Conservation (phyloP, 2,888 invertebrate species). For the Lepidocyrtinus sp. region DNA sequence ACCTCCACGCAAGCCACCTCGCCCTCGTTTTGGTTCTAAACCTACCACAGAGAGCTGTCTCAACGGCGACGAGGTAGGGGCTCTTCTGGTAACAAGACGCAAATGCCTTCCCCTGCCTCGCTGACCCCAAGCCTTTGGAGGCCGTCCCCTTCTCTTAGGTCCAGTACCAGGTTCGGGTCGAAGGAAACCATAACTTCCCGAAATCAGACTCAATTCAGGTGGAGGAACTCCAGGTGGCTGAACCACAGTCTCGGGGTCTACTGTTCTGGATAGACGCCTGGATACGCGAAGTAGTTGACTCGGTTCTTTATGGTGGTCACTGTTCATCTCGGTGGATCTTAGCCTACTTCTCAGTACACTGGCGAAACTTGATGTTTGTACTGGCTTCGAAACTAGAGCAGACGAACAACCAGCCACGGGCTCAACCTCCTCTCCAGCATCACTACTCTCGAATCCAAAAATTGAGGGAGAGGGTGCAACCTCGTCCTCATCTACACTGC, state of each 20-base stretch:
- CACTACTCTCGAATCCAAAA: constrained; percentile 26
- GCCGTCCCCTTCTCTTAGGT: constrained; percentile 10
- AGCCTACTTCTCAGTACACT: constrained; percentile 38
- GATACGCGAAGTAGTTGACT: constrained; percentile 4
- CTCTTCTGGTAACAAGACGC: not conserved
- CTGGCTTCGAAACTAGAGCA: constrained; percentile 24
- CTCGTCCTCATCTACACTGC: constrained; percentile 42
- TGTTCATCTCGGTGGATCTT: constrained; percentile 35
- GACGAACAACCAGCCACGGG: not conserved
- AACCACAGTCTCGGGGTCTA: too few relatives aligned
- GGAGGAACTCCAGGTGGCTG: not conserved
- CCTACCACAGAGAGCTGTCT: constrained; percentile 6
- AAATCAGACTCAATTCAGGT: not conserved
- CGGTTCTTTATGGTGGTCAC: not conserved
- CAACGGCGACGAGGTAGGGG: not conserved
- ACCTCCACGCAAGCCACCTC: constrained; percentile 23
- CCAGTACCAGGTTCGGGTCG: too few relatives aligned
- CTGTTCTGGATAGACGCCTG: constrained; percentile 34
- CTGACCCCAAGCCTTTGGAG: not conserved
- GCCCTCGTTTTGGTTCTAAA: not conserved
- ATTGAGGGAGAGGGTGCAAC: constrained; percentile 23
- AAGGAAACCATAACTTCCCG: too few relatives aligned
- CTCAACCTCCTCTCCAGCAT: constrained; percentile 32
- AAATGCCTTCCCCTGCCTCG: not conserved
- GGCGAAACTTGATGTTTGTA: not conserved